Evolutionary conservation across 1,140 invertebrate species (phyloP).

Genomic region (Paralvinella palmiformis): DNA sequence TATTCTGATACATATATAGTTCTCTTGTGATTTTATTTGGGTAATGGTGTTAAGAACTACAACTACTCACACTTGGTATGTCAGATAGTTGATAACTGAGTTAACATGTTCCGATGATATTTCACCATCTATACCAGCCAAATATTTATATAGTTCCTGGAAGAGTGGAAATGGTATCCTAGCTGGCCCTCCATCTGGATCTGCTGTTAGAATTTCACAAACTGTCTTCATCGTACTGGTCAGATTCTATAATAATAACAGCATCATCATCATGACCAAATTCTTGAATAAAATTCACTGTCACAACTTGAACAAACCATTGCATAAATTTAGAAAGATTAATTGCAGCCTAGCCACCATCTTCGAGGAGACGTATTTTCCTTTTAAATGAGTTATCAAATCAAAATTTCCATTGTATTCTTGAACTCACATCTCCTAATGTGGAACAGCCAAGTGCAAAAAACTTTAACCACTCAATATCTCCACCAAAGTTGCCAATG

Average conservation of each 20-base stretch:
- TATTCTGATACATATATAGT: too few species aligned
- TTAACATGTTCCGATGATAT: constrained; percentile 46
- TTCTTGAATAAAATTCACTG: too few species aligned
- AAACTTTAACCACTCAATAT: constrained; percentile 61
- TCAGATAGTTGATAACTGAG: constrained; percentile 40
- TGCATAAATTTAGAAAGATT: too few species aligned
- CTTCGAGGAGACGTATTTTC: too few species aligned
- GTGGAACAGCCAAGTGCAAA: constrained; percentile 62
- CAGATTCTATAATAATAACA: constrained; percentile 61
- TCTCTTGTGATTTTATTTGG: not conserved
- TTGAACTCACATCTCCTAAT: constrained; percentile 52
- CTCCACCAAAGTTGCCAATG: constrained; percentile 56
- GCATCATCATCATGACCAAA: too few species aligned
- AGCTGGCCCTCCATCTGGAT: constrained; percentile 72
- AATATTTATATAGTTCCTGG: constrained; percentile 61
- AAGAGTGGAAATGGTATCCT: constrained; percentile 65
- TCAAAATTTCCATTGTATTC: not conserved
- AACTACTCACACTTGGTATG: constrained; percentile 47
- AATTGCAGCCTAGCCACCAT: too few species aligned
- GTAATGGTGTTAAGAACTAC: not conserved
- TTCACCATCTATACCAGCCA: constrained; percentile 63
- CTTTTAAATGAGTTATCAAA: too few species aligned
- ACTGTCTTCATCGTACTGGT: constrained; percentile 71
- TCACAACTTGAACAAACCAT: too few species aligned
- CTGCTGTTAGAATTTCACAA: constrained; percentile 73